phyloP scores from a whole-genome alignment of 2,888 invertebrate species.

The Coremacera marginata region DNA sequence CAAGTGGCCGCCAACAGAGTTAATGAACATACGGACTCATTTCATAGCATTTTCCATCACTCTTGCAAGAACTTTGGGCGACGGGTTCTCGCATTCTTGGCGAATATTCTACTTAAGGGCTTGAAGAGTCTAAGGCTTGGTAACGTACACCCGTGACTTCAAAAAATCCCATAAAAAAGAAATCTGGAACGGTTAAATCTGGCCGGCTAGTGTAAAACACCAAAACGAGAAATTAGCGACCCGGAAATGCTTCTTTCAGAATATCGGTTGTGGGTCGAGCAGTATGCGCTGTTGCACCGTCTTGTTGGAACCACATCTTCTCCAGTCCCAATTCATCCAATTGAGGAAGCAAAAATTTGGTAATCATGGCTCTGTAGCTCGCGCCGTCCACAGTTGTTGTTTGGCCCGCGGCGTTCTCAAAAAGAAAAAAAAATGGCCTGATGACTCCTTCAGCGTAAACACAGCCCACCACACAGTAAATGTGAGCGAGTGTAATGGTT shows the following conservation, averaged over 20 bases:
- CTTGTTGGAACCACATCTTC: neutral
- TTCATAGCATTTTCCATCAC: too few relatives aligned
- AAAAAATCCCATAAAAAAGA: neutral
- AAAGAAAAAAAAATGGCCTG: neutral
- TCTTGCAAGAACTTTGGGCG: too few relatives aligned
- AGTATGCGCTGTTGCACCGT: neutral
- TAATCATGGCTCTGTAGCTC: slow-evolving; percentile 2
- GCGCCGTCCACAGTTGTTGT: neutral
- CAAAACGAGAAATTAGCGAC: neutral
- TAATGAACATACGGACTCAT: too few relatives aligned
- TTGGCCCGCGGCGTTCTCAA: too few relatives aligned
- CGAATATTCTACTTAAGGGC: too few relatives aligned
- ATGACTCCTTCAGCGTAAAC: neutral
- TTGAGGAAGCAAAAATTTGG: neutral
- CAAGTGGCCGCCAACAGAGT: too few relatives aligned
- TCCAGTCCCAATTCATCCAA: neutral
- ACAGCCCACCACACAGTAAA: too few relatives aligned
- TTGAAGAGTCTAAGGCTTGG: neutral
- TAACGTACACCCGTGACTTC: neutral
- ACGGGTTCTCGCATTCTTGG: too few relatives aligned
- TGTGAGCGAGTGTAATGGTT: too few relatives aligned
- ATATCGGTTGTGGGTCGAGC: neutral
- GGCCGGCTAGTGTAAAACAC: neutral
- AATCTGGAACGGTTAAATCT: too few relatives aligned
- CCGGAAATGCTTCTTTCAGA: neutral